Conservation (phyloP, 2,797 vertebrate genomes). For the Catostomus latipinnis region DNA sequence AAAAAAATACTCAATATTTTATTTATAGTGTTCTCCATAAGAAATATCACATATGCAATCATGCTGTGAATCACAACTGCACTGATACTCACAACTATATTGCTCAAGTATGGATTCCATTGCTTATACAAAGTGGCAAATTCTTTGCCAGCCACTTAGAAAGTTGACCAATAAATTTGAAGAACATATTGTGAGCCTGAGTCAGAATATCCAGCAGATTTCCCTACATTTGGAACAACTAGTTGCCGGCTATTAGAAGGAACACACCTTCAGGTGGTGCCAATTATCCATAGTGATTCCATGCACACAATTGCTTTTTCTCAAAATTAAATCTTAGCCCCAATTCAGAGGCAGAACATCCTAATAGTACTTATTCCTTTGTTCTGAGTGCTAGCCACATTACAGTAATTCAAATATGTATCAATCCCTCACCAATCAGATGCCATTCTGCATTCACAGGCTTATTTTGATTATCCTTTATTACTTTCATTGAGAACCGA, state of each 20-base stretch:
- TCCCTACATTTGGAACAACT: slow-evolving; percentile 66
- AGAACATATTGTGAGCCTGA: neutral
- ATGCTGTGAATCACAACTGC: too few species aligned
- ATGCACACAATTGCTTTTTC: slow-evolving; percentile 45
- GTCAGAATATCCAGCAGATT: neutral
- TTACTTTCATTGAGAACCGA: slow-evolving; percentile 62
- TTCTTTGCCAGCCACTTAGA: neutral
- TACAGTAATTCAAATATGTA: slow-evolving; percentile 69
- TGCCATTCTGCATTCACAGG: slow-evolving; percentile 46
- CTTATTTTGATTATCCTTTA: slow-evolving; percentile 64
- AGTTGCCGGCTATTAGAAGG: slow-evolving; percentile 67
- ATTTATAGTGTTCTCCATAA: too few species aligned
- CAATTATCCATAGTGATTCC: slow-evolving; percentile 61
- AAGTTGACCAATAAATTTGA: neutral
- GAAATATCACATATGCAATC: too few species aligned
- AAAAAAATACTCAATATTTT: too few species aligned
- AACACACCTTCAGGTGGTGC: slow-evolving; percentile 14
- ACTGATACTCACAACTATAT: neutral
- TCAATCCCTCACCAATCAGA: slow-evolving; percentile 72
- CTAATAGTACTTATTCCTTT: slow-evolving; percentile 44
- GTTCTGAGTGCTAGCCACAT: slow-evolving; percentile 53
- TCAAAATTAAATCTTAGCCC: slow-evolving; percentile 46
- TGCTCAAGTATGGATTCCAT: neutral
- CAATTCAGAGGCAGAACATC: slow-evolving; percentile 56
- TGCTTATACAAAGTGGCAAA: neutral